phyloP scores from a whole-genome alignment of 1,140 invertebrate genomes.

The Meloidogyne hapla region DNA sequence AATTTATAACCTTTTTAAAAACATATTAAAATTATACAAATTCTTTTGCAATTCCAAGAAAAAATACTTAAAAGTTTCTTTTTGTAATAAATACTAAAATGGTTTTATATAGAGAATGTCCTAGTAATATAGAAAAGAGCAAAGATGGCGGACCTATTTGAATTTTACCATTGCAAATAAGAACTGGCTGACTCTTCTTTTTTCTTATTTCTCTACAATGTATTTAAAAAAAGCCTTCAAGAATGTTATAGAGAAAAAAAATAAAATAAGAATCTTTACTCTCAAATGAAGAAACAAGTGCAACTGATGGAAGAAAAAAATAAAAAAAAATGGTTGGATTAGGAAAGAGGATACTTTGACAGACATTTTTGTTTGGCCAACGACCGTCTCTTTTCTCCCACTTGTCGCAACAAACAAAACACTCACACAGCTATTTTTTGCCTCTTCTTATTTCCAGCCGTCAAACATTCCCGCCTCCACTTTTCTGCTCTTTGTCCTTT shows the following conservation, averaged over 20 bases:
- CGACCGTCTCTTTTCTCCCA: neutral
- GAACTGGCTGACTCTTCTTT: constrained; percentile 1
- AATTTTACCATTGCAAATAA: neutral
- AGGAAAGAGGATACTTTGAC: constrained; percentile 5
- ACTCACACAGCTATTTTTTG: neutral
- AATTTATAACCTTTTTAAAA: too few relatives aligned
- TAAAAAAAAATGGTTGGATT: neutral
- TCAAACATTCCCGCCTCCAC: neutral
- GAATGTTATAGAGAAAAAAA: neutral
- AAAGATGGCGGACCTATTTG: neutral
- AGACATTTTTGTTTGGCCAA: neutral
- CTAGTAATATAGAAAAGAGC: neutral
- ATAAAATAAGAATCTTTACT: neutral
- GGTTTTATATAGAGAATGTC: too few relatives aligned
- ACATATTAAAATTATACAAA: too few relatives aligned
- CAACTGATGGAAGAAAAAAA: neutral
- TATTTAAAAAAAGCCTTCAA: neutral
- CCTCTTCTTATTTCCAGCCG: neutral
- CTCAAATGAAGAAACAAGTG: neutral
- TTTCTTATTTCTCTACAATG: neutral
- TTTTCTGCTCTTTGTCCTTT: neutral
- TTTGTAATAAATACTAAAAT: too few relatives aligned
- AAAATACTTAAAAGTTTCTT: too few relatives aligned
- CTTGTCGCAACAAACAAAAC: neutral
- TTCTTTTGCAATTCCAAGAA: too few relatives aligned